Conservation (phyloP, 2,113 vertebrate species). For the Atrichornis clamosus region DNA sequence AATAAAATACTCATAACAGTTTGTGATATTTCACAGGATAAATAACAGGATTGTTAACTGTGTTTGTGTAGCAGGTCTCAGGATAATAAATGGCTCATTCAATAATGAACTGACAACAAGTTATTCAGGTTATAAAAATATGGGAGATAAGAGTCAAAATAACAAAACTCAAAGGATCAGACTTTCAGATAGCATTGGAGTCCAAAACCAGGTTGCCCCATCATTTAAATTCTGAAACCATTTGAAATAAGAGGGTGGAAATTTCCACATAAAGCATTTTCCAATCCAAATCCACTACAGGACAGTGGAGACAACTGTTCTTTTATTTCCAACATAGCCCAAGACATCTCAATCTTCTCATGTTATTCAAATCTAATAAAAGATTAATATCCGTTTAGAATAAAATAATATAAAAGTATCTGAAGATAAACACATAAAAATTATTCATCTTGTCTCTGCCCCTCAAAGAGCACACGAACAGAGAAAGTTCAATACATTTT, state of each 20-base stretch:
- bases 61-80: conserved; percentile 5
- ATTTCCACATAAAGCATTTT: conserved; percentile 24
- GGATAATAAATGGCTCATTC: conserved; percentile 30
- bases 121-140: conserved; percentile 24
- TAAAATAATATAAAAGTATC: conserved; percentile 23
- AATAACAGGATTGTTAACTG: conserved; percentile 14
- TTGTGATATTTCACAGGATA: conserved; percentile 33
- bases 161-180: not conserved
- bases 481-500: not conserved
- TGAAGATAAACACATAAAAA: conserved; percentile 32
- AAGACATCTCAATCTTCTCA: conserved; percentile 33
- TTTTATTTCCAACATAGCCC: not conserved
- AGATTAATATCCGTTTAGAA: conserved; percentile 41
- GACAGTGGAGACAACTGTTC: not conserved
- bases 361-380: conserved; percentile 54
- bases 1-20: conserved; percentile 41
- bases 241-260: not conserved
- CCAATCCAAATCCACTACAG: not conserved
- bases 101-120: conserved; percentile 33
- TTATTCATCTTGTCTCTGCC: not conserved
- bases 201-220: not conserved
- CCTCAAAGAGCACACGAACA: not conserved
- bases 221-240: not conserved
- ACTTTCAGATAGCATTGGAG: not conserved
- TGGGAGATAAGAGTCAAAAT: not conserved